Conservation (phyloP, 1,140 invertebrate genomes). For the Chrysomallon squamiferum region DNA sequence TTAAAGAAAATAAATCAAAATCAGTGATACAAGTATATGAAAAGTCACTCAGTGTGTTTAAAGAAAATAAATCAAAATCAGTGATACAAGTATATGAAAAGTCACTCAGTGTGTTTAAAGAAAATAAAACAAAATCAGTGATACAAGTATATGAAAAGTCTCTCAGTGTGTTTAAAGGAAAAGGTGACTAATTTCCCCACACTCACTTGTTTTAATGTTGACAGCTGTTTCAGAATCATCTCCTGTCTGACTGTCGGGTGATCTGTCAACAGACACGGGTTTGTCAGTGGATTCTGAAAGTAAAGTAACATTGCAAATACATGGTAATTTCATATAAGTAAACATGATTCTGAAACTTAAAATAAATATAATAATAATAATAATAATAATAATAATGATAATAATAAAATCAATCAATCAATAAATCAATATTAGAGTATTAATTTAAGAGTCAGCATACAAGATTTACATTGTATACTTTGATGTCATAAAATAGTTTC, state of each 20-base stretch:
- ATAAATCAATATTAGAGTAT: neutral
- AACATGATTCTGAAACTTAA: neutral
- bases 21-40: too few species aligned
- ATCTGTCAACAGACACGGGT: constrained; percentile 54
- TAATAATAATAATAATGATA: neutral
- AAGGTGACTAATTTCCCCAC: too few species aligned
- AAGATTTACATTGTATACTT: neutral
- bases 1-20: too few species aligned
- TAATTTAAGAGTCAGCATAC: neutral
- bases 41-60: too few species aligned
- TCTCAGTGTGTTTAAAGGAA: too few species aligned
- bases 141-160: too few species aligned
- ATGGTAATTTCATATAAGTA: neutral
- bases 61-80: too few species aligned
- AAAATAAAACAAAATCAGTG: too few species aligned
- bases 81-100: too few species aligned
- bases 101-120: too few species aligned
- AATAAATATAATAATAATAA: neutral
- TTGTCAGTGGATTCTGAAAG: constrained; percentile 53
- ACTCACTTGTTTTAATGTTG: constrained; percentile 66
- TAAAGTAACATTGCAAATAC: neutral
- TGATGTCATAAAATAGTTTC: too few species aligned
- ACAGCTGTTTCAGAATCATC: constrained; percentile 57
- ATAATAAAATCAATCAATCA: neutral
- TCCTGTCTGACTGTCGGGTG: constrained; percentile 59